Percentiles rank a stretch among this genome's conserved stretches.
Conservation (phyloP, 2,888 invertebrate species). For the Pilophorus perplexus region DNA sequence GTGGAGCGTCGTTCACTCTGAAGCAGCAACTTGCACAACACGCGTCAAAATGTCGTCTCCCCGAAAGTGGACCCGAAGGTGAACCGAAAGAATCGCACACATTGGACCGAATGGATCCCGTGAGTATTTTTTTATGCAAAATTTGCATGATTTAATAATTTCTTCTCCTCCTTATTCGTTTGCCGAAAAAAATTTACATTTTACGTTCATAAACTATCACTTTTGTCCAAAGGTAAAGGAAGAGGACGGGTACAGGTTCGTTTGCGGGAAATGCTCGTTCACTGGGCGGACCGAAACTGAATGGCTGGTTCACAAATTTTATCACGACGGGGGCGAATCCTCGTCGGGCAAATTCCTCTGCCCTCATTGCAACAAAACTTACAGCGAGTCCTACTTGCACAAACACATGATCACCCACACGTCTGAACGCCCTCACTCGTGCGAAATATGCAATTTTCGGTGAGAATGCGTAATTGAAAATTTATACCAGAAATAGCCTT, state of each 20-base stretch:
- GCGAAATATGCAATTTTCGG: constrained; percentile 51
- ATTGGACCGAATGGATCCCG: background rate
- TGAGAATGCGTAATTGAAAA: background rate
- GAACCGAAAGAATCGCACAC: background rate
- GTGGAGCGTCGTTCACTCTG: constrained; percentile 66
- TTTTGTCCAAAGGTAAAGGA: background rate
- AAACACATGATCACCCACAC: constrained; percentile 59
- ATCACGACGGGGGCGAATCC: constrained; percentile 49
- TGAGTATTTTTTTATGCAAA: background rate
- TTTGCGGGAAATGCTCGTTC: constrained; percentile 9
- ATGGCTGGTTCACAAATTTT: constrained; percentile 20
- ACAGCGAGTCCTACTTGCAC: constrained; percentile 65
- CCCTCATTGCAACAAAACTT: constrained; percentile 68
- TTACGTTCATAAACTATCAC: too few species aligned
- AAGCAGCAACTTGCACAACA: constrained; percentile 74
- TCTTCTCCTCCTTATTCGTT: too few species aligned
- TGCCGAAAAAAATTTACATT: too few species aligned
- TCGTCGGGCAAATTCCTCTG: constrained; percentile 60
- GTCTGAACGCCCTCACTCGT: constrained; percentile 68
- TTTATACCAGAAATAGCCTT: background rate
- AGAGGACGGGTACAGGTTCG: too few species aligned
- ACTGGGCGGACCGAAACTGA: constrained; percentile 1
- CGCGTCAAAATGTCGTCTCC: constrained; percentile 47
- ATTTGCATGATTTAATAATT: too few species aligned
- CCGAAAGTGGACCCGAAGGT: background rate